Evolutionary conservation across 2,113 vertebrate genomes (phyloP).

Genomic region (Semicossyphus pulcher): DNA sequence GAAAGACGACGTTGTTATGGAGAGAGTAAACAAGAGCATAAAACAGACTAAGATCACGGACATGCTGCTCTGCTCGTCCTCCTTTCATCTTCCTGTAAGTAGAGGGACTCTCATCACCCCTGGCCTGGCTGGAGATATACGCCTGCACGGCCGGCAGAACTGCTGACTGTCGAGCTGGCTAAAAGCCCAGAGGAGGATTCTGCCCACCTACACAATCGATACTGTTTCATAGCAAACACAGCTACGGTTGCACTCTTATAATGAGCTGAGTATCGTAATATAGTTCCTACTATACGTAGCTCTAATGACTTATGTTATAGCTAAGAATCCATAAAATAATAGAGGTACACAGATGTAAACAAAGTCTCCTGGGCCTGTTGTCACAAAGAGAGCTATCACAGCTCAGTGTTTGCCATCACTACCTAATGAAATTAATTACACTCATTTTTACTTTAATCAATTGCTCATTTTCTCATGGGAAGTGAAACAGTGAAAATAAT

Average conservation of each 20-base stretch:
- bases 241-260: conserved; percentile 47
- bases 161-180: conserved; percentile 62
- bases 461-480: conserved; percentile 48
- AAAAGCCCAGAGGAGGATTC: conserved; percentile 38
- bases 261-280: conserved; percentile 27
- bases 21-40: not conserved
- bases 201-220: conserved; percentile 64
- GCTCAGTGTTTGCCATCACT: conserved; percentile 23
- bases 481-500: conserved; percentile 61
- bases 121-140: conserved; percentile 21
- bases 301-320: not conserved
- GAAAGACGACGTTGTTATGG: conserved; percentile 3
- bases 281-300: not conserved
- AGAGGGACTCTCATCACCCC: conserved; percentile 27
- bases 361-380: not conserved
- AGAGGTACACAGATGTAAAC: not conserved
- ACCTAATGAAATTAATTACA: conserved; percentile 63
- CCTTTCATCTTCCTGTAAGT: conserved; percentile 38
- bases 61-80: conserved; percentile 14
- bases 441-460: conserved; percentile 56
- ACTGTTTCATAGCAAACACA: conserved; percentile 30
- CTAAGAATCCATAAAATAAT: not conserved
- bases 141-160: conserved; percentile 35
- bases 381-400: conserved; percentile 3
- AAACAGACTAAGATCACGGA: conserved; percentile 36